Evolutionary conservation across 2,797 vertebrate genomes (phyloP).

Genomic region (Sorex maritimensis): DNA sequence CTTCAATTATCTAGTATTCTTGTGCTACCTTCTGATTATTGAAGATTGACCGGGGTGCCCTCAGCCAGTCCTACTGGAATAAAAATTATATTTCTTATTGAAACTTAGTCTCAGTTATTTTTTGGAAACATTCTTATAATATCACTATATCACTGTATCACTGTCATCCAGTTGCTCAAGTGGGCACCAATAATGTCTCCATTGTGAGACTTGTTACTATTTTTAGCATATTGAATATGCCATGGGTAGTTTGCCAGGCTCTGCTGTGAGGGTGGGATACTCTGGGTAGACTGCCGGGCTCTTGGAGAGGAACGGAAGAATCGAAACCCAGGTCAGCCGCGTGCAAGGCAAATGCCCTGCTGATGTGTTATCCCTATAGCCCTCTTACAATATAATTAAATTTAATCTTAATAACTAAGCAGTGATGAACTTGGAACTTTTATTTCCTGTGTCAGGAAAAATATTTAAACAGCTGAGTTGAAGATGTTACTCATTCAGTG

Average conservation of each 20-base stretch:
- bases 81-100: conserved; percentile 38
- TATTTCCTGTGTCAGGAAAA: conserved; percentile 9
- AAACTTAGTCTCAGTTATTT: conserved; percentile 25
- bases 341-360: too few relatives aligned
- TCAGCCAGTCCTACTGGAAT: neutral
- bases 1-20: neutral
- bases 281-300: too few relatives aligned
- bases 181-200: too few relatives aligned
- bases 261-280: too few relatives aligned
- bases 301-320: too few relatives aligned
- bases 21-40: neutral
- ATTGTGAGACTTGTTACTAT: too few relatives aligned
- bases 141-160: too few relatives aligned
- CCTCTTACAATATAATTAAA: neutral
- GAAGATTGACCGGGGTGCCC: neutral
- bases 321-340: too few relatives aligned
- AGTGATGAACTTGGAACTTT: neutral
- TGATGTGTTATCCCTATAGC: too few relatives aligned
- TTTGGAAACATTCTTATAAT: conserved; percentile 1
- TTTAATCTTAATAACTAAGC: neutral
- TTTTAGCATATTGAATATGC: too few relatives aligned
- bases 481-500: neutral
- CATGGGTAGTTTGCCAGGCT: too few relatives aligned
- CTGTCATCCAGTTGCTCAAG: too few relatives aligned
- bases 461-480: neutral